Evolutionary conservation across 2,888 invertebrate genomes (phyloP), one percentile per base, ranked within the genome.

Genomic region (Ochropacha duplaris): DNA sequence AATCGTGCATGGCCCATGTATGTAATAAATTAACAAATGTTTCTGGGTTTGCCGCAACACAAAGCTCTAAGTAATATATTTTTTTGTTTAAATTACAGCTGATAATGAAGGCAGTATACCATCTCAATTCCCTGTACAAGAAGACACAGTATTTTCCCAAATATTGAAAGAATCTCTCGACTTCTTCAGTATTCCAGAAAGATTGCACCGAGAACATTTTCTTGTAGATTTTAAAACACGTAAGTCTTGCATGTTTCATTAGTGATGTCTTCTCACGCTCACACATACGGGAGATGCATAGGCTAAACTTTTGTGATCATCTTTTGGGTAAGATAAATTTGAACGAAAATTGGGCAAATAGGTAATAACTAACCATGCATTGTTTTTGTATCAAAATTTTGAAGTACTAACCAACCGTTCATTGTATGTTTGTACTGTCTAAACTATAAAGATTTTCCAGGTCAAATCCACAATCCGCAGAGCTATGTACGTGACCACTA

Each of bases 161-260:
- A 97, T 99, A 71, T 92, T 99, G n/a, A 95, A 97, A 68, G 99
- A 99, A 86, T 97, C 98, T 0, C 90, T 99, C 22, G 99, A 99
- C 79, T 99, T 99, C 90, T 99, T 99, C 84, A 97, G 98, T 51
- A 98, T 99, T 62, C 98, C 98, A 44, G 98, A 99, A 74, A 94
- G 95, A 59, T 95, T 96, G 69, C 97, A 98, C 55, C 95, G 96
- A 65, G 97, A 98, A 84, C 98, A 98, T 83, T 99, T 98, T 78
- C 93, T 99, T n/a, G 97, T 99, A 0, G 99, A 99, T 84, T 97
- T 98, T 69, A 99, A 99, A 94, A 99, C 99, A 57, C 98, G 99
- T 99, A 93, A 95, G 95, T 90, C 57, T 16, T 16, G 28, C 12
- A 31, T 31, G 2, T 6, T 31, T 12, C 1, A 4, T 31, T 4